Evolutionary conservation across 2,797 vertebrate genomes (phyloP).

Genomic region (Cottoperca gobio): DNA sequence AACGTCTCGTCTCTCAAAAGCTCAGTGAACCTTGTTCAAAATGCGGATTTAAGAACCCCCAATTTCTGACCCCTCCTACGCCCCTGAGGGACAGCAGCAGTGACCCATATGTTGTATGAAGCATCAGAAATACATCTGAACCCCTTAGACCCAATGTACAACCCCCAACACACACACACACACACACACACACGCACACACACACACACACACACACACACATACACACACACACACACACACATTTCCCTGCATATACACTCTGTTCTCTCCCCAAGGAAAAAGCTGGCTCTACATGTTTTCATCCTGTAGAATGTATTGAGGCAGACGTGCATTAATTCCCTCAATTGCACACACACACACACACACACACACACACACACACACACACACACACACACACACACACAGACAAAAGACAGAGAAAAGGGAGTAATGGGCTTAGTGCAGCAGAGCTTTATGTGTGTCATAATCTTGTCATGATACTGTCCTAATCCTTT

Average conservation of each 20-base stretch:
- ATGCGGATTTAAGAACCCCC: conserved; percentile 52
- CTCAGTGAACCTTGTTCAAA: conserved; percentile 60
- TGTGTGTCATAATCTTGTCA: conserved; percentile 80
- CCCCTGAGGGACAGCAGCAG: conserved; percentile 55
- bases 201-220: conserved; percentile 17
- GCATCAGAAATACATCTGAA: conserved; percentile 76
- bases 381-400: conserved; percentile 22
- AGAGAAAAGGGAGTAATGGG: conserved; percentile 67
- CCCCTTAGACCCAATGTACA: conserved; percentile 53
- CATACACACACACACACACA: conserved; percentile 12
- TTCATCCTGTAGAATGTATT: conserved; percentile 68
- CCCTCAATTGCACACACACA: conserved; percentile 28
- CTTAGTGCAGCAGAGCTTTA: conserved; percentile 72
- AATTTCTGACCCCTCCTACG: conserved; percentile 44
- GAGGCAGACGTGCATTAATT: conserved; percentile 54
- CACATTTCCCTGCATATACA: conserved; percentile 9
- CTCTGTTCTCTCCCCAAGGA: conserved; percentile 40
- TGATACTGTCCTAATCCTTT: conserved; percentile 81
- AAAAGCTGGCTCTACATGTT: conserved; percentile 61
- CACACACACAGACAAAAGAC: conserved; percentile 42
- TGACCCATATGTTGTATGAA: conserved; percentile 78
- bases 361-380: background rate
- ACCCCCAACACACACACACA: conserved; percentile 18
- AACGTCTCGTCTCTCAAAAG: conserved; percentile 33
- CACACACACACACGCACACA: conserved; percentile 19